Conservation (phyloP, 2,797 vertebrate genomes). For the Coregonus sp. region DNA sequence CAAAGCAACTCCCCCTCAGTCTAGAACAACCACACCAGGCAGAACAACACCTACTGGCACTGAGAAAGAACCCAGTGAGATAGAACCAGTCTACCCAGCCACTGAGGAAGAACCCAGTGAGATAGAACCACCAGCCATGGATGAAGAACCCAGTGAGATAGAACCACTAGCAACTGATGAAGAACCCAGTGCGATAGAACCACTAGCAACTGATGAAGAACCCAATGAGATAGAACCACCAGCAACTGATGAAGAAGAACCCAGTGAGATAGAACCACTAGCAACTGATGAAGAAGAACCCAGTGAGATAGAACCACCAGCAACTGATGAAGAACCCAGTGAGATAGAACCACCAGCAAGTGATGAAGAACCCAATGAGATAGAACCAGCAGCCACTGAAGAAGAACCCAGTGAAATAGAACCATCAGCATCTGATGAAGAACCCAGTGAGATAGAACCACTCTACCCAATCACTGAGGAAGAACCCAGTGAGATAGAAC, state of each 20-base stretch:
- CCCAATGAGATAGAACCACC: neutral
- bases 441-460: neutral
- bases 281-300: neutral
- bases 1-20: neutral
- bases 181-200: neutral
- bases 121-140: too few species aligned
- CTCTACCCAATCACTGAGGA: neutral
- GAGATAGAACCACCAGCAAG: neutral
- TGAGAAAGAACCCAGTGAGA: neutral
- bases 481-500: neutral
- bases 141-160: neutral
- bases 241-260: conserved; percentile 1
- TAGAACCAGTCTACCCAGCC: too few species aligned
- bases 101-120: too few species aligned
- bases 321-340: neutral
- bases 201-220: neutral
- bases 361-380: neutral
- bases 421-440: too few species aligned
- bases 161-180: neutral
- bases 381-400: neutral
- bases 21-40: neutral
- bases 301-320: neutral
- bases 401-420: too few species aligned
- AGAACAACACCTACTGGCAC: neutral
- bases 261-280: neutral